Base-by-base conservation (phyloP, 1,140 invertebrate genomes). In the Hydropsyche tenuis region DNA sequence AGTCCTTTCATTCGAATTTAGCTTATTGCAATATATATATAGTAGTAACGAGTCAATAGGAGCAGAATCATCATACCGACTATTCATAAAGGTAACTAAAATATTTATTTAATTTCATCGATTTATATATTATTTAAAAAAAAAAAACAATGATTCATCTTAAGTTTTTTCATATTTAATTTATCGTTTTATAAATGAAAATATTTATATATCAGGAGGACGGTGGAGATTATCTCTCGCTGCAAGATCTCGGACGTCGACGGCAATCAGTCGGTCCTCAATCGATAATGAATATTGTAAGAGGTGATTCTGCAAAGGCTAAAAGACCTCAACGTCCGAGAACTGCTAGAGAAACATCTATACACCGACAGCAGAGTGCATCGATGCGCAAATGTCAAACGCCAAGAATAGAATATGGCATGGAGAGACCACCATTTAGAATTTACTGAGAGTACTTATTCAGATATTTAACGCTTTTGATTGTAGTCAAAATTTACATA, bases 401-500 rank as follows among this genome's bases (percentile, higher is more conserved):
- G 22, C 60, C 76, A 4, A 64, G 76, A 23, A 56, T 77, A 25
- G 76, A 77, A n/a, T 63, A 70, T n/a, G 56, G 56, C 22, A 25
- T 27, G 23, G 76, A 77, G 48, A 75, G 73, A 69, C 76, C 76
- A 1, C 76, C 76, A 1, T 77, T 77, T 53, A 74, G 76, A 65
- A 77, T 75, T 53, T 77, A 77, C 45, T 77, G 56, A 60, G 22
- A 60, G 12, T 22, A 72, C 48, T 18, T 53, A 7, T 18, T 53
- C 20, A 14, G 22, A 64, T 64, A 64, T 18, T 64, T 53, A 20
- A 16, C 23, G 20, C 56, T 60, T 25, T 3, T 60, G 11, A 25
- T 60, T 60, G 56, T 60, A 60, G 56, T 53, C 9, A 20, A 53
- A 53, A 53, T 53, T 18, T 53, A 53, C 16, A 53, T 53, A 53